Percentiles rank a stretch among this genome's conserved stretches.
Evolutionary conservation across 2,113 vertebrate species (phyloP).

Genomic region (Fregata magnificens): DNA sequence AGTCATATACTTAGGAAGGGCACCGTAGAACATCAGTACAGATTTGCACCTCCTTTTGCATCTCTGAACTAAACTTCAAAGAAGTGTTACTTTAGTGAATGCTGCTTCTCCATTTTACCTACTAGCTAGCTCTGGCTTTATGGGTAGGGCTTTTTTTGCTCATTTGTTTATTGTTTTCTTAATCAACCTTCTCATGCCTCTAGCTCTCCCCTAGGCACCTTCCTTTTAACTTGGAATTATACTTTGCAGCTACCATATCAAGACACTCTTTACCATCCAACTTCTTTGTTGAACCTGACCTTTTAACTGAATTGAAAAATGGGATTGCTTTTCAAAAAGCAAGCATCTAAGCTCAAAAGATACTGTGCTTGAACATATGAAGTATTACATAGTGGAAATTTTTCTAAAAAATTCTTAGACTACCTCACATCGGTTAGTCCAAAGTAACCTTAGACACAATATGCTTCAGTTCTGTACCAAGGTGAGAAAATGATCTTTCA

Average conservation of each 20-base stretch:
- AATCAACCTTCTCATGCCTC: background rate
- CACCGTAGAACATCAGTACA: background rate
- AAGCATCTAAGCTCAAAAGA: background rate
- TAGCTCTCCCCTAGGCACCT: background rate
- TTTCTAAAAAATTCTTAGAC: background rate
- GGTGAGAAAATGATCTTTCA: background rate
- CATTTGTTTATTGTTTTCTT: background rate
- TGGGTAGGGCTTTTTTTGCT: fast-evolving
- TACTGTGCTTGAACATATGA: background rate
- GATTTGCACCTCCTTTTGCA: background rate
- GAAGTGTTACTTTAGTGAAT: background rate
- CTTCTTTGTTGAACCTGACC: background rate
- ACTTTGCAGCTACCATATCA: background rate
- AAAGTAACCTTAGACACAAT: background rate
- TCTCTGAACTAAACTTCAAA: background rate
- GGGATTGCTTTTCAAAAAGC: background rate
- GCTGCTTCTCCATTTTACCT: background rate
- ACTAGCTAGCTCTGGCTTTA: background rate
- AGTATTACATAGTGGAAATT: background rate
- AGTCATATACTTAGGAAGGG: background rate
- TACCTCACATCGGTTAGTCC: fast-evolving
- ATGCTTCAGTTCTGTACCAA: background rate
- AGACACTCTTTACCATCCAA: background rate
- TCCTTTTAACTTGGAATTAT: background rate
- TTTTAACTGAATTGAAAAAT: background rate